These are phyloP conservation scores for Leucozona laternaria DNA, from an alignment of 2,888 invertebrate species.

Conservation along the genomic window DNA sequence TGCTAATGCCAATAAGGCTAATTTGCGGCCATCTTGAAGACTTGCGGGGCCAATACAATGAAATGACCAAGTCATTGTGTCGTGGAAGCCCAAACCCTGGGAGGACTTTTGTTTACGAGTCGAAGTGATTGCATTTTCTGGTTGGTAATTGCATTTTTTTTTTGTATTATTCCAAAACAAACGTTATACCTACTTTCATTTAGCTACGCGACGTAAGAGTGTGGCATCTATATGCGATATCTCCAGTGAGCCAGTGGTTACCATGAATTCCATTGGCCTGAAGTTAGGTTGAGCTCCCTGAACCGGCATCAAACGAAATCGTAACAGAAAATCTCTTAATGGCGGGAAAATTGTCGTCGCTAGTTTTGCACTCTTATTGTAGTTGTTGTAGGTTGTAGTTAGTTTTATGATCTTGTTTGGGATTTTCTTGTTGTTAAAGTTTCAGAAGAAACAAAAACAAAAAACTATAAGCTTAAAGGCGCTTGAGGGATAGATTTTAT, in stretches of 20 bases:
- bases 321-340: slow-evolving; percentile 56
- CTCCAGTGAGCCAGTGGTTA: slow-evolving; percentile 23
- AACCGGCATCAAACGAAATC: slow-evolving; percentile 53
- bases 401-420: slow-evolving; percentile 22
- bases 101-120: slow-evolving; percentile 58
- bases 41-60: background rate
- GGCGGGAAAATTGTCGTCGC: slow-evolving; percentile 53
- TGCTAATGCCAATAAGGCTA: slow-evolving; percentile 43
- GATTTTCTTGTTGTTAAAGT: slow-evolving; percentile 3
- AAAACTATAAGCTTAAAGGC: slow-evolving; percentile 1
- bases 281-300: slow-evolving; percentile 14
- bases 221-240: slow-evolving; percentile 11
- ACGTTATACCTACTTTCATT: slow-evolving; percentile 59
- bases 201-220: slow-evolving; percentile 36
- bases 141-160: slow-evolving; percentile 15
- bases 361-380: slow-evolving; percentile 16
- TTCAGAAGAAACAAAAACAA: background rate
- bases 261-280: slow-evolving; percentile 34
- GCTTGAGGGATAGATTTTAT: slow-evolving; percentile 58
- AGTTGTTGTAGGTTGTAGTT: background rate
- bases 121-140: slow-evolving; percentile 20
- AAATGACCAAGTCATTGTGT: slow-evolving; percentile 52
- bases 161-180: slow-evolving; percentile 25
- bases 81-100: background rate
- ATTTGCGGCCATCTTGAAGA: slow-evolving; percentile 30